Evolutionary conservation across 1,140 invertebrate species (phyloP).

Genomic region (Heliconius hermathena): DNA sequence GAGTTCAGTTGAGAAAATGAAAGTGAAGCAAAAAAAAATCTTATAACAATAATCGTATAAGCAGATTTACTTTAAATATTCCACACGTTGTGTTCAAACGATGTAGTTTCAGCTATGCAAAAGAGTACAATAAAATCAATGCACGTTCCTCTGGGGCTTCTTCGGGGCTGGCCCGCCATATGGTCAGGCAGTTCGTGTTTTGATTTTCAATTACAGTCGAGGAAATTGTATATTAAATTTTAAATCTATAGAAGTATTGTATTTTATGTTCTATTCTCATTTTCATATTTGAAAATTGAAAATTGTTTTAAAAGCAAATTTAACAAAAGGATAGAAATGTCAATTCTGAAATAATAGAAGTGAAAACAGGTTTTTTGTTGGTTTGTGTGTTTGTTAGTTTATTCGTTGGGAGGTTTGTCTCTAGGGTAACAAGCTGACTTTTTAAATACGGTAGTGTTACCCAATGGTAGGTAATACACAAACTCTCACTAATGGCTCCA

Average conservation of each 20-base stretch:
- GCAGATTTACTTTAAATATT: neutral
- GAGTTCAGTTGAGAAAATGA: too few relatives aligned
- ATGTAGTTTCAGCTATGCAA: slow-evolving; percentile 1
- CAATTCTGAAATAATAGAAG: too few relatives aligned
- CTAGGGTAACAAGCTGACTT: too few relatives aligned
- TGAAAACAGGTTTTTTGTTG: too few relatives aligned
- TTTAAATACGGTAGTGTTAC: too few relatives aligned
- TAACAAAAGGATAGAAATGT: too few relatives aligned
- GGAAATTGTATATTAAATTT: slow-evolving; percentile 12
- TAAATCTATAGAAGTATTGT: neutral
- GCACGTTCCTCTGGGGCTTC: slow-evolving; percentile 1
- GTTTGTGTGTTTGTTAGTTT: too few relatives aligned
- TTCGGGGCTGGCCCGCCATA: slow-evolving; percentile 4
- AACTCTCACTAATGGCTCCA: too few relatives aligned
- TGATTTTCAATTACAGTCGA: neutral
- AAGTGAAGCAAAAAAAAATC: neutral
- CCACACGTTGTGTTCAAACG: neutral
- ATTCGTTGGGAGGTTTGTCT: too few relatives aligned
- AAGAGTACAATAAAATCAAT: slow-evolving; percentile 6
- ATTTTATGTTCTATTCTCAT: neutral
- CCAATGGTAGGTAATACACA: too few relatives aligned
- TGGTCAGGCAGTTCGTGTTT: slow-evolving; percentile 4
- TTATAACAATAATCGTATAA: neutral
- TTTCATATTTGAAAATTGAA: neutral
- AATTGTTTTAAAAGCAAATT: neutral